Conservation (phyloP, 2,797 vertebrate species). For the Channa striata region DNA sequence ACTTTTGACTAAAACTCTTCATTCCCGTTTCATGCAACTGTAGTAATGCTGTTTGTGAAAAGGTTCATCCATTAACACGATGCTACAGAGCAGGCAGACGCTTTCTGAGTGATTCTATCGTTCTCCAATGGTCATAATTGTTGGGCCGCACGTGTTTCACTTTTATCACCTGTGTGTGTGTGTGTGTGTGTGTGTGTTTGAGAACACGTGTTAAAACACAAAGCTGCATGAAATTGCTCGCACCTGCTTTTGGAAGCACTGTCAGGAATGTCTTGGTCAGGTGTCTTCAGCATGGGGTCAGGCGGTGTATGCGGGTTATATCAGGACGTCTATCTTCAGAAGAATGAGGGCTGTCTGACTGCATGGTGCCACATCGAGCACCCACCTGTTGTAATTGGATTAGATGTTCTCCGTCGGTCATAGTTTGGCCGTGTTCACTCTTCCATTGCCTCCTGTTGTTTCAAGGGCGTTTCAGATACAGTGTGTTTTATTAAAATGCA, state of each 20-base stretch:
- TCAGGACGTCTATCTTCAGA: conserved; percentile 50
- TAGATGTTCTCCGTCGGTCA: conserved; percentile 52
- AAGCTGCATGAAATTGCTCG: conserved; percentile 41
- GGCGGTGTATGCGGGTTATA: conserved; percentile 34
- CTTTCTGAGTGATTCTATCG: conserved; percentile 1
- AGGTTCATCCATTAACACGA: neutral
- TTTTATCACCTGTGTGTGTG: conserved; percentile 33
- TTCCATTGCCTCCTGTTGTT: conserved; percentile 47
- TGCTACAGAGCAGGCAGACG: neutral
- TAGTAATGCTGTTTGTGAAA: neutral
- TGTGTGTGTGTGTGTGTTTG: conserved; percentile 7
- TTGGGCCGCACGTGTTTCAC: conserved; percentile 48
- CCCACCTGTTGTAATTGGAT: conserved; percentile 73
- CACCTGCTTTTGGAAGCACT: conserved; percentile 59
- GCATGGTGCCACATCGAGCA: conserved; percentile 47
- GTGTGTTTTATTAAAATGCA: conserved; percentile 55
- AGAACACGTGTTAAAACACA: conserved; percentile 17
- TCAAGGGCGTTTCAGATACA: conserved; percentile 15
- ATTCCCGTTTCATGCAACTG: conserved; percentile 13
- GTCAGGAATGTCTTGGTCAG: conserved; percentile 52
- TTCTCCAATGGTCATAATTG: neutral
- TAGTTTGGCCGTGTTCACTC: conserved; percentile 52
- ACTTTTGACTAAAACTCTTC: conserved; percentile 4
- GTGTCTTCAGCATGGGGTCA: conserved; percentile 46
- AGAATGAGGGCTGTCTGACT: conserved; percentile 47